Conservation (phyloP, 2,113 vertebrate species). For the Hystrix cristata region DNA sequence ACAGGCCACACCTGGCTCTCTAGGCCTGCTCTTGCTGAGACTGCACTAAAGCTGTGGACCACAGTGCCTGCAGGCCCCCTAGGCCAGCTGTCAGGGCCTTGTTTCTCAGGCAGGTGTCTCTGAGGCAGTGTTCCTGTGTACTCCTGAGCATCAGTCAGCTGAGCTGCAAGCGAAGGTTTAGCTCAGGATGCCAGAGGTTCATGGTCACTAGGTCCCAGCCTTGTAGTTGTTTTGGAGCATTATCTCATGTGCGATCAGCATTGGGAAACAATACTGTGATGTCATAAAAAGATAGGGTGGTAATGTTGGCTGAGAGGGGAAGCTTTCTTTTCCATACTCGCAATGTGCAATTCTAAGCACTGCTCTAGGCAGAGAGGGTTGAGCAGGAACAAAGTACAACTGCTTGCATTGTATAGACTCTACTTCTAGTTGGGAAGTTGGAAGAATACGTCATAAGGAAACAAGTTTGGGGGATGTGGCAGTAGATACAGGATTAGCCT, state of each 20-base stretch:
- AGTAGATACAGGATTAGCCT: not conserved
- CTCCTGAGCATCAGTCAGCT: not conserved
- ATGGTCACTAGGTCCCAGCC: not conserved
- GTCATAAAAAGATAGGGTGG: not conserved
- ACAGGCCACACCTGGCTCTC: not conserved
- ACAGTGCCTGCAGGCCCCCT: not conserved
- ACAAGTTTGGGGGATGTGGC: not conserved
- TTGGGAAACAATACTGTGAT: not conserved
- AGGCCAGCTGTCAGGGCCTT: not conserved
- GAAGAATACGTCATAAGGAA: not conserved
- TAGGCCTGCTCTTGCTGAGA: not conserved
- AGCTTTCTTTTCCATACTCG: no score
- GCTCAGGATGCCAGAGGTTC: not conserved
- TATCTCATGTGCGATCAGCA: not conserved
- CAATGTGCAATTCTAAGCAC: not conserved
- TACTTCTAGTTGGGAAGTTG: not conserved
- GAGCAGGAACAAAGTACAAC: not conserved
- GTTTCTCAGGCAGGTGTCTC: not conserved
- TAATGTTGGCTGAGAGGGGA: not conserved
- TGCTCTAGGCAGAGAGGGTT: not conserved
- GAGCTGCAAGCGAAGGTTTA: slow-evolving; percentile 26
- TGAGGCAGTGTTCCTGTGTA: not conserved
- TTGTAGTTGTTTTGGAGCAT: not conserved
- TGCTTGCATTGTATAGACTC: not conserved
- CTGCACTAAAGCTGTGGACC: not conserved